phyloP scores from a whole-genome alignment of 2,113 vertebrate genomes.

The Otis tarda region DNA sequence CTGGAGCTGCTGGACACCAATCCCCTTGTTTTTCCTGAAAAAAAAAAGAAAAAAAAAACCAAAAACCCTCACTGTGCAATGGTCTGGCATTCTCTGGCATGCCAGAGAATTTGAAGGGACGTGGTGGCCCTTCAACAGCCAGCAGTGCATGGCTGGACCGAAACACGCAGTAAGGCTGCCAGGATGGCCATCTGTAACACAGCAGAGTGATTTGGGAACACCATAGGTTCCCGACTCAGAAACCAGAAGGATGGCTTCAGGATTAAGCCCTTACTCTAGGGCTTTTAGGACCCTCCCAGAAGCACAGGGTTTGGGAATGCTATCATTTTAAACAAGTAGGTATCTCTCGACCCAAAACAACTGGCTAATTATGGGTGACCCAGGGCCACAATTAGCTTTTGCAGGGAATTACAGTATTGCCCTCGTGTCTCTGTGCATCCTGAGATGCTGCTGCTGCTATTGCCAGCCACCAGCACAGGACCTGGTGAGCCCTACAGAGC shows the following conservation, averaged over 20 bases:
- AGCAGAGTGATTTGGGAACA: neutral
- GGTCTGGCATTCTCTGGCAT: accelerated
- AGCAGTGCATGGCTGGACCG: neutral
- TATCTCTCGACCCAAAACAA: accelerated
- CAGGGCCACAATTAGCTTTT: neutral
- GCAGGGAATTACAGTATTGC: neutral
- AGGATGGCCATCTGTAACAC: neutral
- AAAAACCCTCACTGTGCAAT: too few relatives aligned
- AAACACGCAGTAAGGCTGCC: neutral
- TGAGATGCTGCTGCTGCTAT: neutral
- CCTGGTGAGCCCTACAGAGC: neutral
- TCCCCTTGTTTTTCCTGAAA: neutral
- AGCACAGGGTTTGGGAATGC: neutral
- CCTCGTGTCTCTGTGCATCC: neutral
- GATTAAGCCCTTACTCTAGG: neutral
- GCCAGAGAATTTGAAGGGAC: neutral
- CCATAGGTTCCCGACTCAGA: neutral
- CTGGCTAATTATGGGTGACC: neutral
- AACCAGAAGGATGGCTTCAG: neutral
- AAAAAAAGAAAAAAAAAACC: neutral
- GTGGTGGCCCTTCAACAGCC: neutral
- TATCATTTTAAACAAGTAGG: neutral
- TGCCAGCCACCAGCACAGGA: neutral
- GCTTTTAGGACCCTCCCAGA: neutral
- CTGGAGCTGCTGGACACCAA: neutral